Percentiles rank a stretch among this genome's conserved stretches.
Conservation (phyloP, 2,797 vertebrate species). For the Danio choprae region DNA sequence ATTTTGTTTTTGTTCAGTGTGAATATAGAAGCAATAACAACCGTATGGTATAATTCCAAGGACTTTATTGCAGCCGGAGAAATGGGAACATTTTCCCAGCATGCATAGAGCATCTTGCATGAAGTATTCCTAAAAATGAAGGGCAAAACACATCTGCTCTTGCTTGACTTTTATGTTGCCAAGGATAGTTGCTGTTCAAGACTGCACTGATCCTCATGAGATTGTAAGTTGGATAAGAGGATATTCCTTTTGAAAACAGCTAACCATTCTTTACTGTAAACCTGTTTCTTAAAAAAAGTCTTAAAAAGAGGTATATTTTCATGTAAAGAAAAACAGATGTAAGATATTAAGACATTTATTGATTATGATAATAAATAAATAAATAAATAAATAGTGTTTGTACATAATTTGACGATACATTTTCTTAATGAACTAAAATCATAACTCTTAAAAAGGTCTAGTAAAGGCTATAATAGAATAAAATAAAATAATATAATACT, state of each 20-base stretch:
- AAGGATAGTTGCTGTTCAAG: background rate
- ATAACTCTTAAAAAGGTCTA: too few relatives aligned
- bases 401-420: too few relatives aligned
- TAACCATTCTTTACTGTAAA: conserved; percentile 1
- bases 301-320: background rate
- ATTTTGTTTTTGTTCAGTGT: conserved; percentile 3
- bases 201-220: conserved; percentile 15
- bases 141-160: conserved; percentile 8
- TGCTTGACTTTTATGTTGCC: conserved; percentile 18
- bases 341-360: background rate
- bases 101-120: conserved; percentile 6
- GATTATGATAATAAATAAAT: too few relatives aligned
- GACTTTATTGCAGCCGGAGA: conserved; percentile 7
- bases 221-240: conserved; percentile 10
- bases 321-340: background rate
- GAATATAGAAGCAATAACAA: conserved; percentile 1
- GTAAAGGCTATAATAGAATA: background rate
- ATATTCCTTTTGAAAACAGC: conserved; percentile 2
- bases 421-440: too few relatives aligned
- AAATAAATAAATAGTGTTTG: background rate
- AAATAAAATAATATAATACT: background rate
- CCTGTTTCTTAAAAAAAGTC: background rate
- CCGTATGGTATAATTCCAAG: background rate
- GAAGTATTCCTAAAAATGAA: conserved; percentile 18
- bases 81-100: background rate